These are phyloP conservation scores for Pomatorhinus ruficollis DNA, from an alignment of 2,113 vertebrate genomes.

Conservation along the genomic window DNA sequence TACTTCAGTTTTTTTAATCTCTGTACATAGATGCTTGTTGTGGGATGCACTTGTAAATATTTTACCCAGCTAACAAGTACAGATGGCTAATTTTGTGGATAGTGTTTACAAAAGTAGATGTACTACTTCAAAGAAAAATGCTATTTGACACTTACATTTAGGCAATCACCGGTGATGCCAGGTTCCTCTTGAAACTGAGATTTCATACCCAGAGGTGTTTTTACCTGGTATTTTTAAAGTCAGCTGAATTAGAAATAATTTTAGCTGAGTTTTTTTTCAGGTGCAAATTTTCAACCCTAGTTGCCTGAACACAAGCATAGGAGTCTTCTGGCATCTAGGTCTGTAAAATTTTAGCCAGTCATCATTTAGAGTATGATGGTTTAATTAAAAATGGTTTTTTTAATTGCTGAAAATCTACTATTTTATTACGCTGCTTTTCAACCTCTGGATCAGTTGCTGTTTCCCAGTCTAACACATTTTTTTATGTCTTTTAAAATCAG, in stretches of 20 bases:
- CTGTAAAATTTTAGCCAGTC: constrained; percentile 64
- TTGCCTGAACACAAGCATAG: background rate
- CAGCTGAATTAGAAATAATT: constrained; percentile 60
- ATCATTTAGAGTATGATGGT: constrained; percentile 48
- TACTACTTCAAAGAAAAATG: constrained; percentile 75
- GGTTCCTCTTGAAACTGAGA: constrained; percentile 70
- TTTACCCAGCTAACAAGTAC: constrained; percentile 76
- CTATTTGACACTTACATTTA: constrained; percentile 71
- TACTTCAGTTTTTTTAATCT: constrained; percentile 68
- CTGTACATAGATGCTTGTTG: constrained; percentile 79
- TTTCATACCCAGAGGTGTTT: constrained; percentile 56
- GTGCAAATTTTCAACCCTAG: constrained; percentile 38
- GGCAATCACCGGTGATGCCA: constrained; percentile 67
- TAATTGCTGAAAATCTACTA: constrained; percentile 47
- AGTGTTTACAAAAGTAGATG: constrained; percentile 81
- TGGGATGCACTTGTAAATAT: constrained; percentile 78
- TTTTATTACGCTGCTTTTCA: constrained; percentile 70
- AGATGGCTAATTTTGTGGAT: constrained; percentile 78
- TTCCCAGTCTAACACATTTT: constrained; percentile 61
- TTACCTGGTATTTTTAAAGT: constrained; percentile 65
- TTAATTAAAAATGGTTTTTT: background rate
- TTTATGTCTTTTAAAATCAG: constrained; percentile 43
- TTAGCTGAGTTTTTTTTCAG: constrained; percentile 58
- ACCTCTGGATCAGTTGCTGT: constrained; percentile 61
- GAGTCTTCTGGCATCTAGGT: constrained; percentile 48